Percentiles rank a stretch among this genome's conserved stretches.
These are phyloP conservation scores for Melanotaenia trifasciata DNA, from an alignment of 2,797 vertebrate species.

Conservation along the genomic window DNA sequence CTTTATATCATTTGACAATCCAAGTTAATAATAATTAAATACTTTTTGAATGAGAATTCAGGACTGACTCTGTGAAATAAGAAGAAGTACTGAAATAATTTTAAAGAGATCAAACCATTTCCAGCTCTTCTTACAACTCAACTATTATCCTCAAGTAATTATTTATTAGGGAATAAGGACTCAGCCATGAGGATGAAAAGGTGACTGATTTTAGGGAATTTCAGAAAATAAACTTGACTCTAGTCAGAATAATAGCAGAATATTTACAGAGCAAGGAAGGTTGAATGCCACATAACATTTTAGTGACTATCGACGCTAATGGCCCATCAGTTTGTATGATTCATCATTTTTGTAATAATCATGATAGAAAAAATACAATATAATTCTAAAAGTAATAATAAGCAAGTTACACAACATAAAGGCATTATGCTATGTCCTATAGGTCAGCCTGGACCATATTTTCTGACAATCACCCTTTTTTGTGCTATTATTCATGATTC, in stretches of 20 bases:
- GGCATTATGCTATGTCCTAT: not conserved
- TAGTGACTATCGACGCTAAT: not conserved
- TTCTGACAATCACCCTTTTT: not conserved
- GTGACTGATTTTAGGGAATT: conserved; percentile 10
- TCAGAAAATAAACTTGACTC: conserved; percentile 7
- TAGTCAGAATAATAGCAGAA: conserved; percentile 12
- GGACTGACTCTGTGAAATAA: conserved; percentile 14
- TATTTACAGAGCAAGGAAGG: not conserved
- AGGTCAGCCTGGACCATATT: not conserved
- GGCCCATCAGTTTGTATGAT: not conserved
- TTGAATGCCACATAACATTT: not conserved
- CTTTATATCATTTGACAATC: conserved; percentile 37
- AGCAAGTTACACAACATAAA: not conserved
- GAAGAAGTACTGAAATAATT: conserved; percentile 30
- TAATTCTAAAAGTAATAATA: not conserved
- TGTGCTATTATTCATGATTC: not conserved
- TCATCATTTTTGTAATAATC: not conserved
- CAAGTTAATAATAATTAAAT: conserved; percentile 51
- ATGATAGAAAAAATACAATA: not conserved
- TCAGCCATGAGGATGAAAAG: conserved; percentile 19
- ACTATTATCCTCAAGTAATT: conserved; percentile 23
- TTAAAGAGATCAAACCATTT: conserved; percentile 16
- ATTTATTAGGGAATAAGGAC: conserved; percentile 15
- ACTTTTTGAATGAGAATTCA: conserved; percentile 25
- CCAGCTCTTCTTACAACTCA: not conserved